Evolutionary conservation across 2,113 vertebrate genomes (phyloP), one percentile per base, ranked within the genome.

Genomic region (Amazona guildingii): DNA sequence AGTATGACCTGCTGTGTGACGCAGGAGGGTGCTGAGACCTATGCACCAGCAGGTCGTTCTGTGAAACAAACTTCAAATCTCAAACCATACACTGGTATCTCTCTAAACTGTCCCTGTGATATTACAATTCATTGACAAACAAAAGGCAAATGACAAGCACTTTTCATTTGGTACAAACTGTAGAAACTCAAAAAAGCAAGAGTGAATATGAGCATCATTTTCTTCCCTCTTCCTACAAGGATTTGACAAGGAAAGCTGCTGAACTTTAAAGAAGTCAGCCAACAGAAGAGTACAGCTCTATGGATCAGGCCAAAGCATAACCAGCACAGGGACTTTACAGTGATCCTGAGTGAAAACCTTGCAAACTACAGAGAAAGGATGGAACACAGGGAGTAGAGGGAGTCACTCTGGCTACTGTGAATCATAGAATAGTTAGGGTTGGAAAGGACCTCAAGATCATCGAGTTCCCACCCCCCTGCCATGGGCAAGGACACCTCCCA

Each of bases 211-310:
- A 78, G 10, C 23, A 25, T 14, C 24, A 13, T 61, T 55, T 66
- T 74, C 28, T 48, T 69, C 33, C 39, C 49, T 55, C 61, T 46
- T 95, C 83, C 95, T 95, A 83, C 75, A 81, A 97, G 91, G 95
- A 97, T 91, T 25, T 98, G 86, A 94, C 98, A 93, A 98, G 98
- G 46, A 98, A 98, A 27, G 98, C 98, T 96, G 88, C 98, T 20
- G 98, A 98, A 76, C 85, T 98, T 33, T 59, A 98, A 98, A 96
- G 74, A 28, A 96, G 75, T 33, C 98, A 98, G 28, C 96, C 72
- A 35, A 49, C 24, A 37, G 57, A 64, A 35, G 7, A 61, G 43
- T 23, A 98, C 78, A 98, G 87, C 88, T 97, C 98, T 2, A 97
- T 97, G 88, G 98, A 98, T 80, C 98, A 98, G 10, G 80, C 98